phyloP scores from a whole-genome alignment of 1,140 invertebrate genomes.

The Sitobion miscanthi region DNA sequence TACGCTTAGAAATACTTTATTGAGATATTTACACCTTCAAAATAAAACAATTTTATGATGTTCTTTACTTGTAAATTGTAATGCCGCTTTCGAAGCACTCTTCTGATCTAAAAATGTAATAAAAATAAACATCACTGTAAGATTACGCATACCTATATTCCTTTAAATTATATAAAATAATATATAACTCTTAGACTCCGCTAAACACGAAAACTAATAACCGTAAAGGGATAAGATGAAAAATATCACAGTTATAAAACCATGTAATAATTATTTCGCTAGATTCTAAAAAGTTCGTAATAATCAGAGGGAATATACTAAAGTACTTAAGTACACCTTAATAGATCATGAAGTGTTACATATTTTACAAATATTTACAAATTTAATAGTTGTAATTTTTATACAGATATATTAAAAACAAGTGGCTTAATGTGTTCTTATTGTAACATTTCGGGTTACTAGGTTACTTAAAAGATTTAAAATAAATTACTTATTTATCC shows the following conservation, averaged over 20 bases:
- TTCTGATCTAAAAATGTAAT: background rate
- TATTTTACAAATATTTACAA: background rate
- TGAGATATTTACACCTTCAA: background rate
- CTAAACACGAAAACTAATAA: background rate
- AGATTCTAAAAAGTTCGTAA: background rate
- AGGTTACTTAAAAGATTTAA: background rate
- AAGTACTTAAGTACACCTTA: background rate
- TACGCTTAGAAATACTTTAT: background rate
- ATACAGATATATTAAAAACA: background rate
- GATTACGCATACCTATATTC: no score
- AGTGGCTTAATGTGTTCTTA: background rate
- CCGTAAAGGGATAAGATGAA: background rate
- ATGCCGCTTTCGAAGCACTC: background rate
- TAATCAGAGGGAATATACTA: background rate
- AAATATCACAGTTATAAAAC: no score
- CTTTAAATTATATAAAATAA: no score
- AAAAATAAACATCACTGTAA: background rate
- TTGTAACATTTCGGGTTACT: background rate
- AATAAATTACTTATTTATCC: no score
- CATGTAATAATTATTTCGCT: background rate
- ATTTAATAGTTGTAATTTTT: no score
- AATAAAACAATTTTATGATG: background rate
- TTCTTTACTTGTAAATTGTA: background rate
- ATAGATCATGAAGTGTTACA: no score
- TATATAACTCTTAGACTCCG: no score